A percentile compares a stretch with the other conserved stretches of the same genome.
Conservation (phyloP, 2,797 vertebrate species). For the Psittacula derbiana region DNA sequence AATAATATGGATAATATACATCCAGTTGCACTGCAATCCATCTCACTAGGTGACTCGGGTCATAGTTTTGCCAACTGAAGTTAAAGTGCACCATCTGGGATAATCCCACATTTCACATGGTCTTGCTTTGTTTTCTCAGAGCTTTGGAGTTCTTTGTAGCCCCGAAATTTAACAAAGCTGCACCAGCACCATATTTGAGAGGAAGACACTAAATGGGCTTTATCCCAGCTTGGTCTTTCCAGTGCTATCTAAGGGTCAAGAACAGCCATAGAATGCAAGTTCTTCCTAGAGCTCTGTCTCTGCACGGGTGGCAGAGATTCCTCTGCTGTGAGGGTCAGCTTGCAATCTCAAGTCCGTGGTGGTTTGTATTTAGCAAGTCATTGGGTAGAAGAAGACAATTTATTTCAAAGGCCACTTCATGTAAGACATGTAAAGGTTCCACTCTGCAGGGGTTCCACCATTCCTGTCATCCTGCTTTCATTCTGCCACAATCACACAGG, state of each 20-base stretch:
- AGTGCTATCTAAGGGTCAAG: not conserved
- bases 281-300: not conserved
- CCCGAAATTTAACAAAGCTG: not conserved
- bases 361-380: not conserved
- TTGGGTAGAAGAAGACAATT: not conserved
- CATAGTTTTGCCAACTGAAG: conserved; percentile 41
- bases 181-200: not conserved
- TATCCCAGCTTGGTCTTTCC: conserved; percentile 15
- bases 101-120: conserved; percentile 41
- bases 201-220: not conserved
- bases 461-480: not conserved
- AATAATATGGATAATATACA: conserved; percentile 76
- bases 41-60: conserved; percentile 58
- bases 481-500: not conserved
- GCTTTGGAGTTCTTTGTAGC: conserved; percentile 21
- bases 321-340: not conserved
- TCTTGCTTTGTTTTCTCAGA: conserved; percentile 21
- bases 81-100: conserved; percentile 61
- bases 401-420: not conserved
- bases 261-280: not conserved
- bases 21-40: conserved; percentile 66
- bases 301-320: not conserved
- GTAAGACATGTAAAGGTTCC: not conserved
- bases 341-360: not conserved
- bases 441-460: rapidly evolving